Evolutionary conservation across 2,888 invertebrate species (phyloP), one percentile per base, ranked within the genome.

Genomic region (Cenopis cana): DNA sequence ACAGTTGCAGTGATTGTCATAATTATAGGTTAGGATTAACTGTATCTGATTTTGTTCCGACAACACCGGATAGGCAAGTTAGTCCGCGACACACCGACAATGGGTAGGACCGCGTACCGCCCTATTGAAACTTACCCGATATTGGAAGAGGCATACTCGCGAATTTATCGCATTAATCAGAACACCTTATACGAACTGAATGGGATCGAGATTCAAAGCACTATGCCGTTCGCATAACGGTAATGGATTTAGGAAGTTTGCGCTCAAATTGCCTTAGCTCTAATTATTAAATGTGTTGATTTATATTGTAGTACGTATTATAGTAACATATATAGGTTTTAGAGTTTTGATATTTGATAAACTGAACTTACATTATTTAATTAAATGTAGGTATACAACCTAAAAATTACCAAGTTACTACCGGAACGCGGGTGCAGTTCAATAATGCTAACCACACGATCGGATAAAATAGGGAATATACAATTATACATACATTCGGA

Each of bases 151-250:
- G 77, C 75, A 76, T 75, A 79, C 79, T 82, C 79, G 78, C 67
- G 74, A 87, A 85, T 83, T 85, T 85, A 83, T 81, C 81, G 81
- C 81, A 84, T 86, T 85, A 86, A 87, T 88, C 86, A 85, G 77
- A 77, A 80, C 78, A 81, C 82, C 78, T 78, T 83, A 80, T 78
- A 78, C 75, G 79, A 76, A 77, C 69, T 74, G 82, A 83, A 84
- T 84, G 75, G 81, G 79, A 81, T 83, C 78, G 75, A 72, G 68
- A 62, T 73, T 68, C 71, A 65, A 69, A 64, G 68, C 68, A 50
- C 50, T 57, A 33, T 59, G 57, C 68, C 52, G 68, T 56, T 72
- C 36, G 68, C 61, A 57, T 62, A 71, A 71, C 60, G 71, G 70
- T 64, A 49, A 67, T 67, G 60, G 71, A 67, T 66, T 71, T 71